Evolutionary conservation across 2,888 invertebrate genomes (phyloP).

Genomic region (Dynastes maya): DNA sequence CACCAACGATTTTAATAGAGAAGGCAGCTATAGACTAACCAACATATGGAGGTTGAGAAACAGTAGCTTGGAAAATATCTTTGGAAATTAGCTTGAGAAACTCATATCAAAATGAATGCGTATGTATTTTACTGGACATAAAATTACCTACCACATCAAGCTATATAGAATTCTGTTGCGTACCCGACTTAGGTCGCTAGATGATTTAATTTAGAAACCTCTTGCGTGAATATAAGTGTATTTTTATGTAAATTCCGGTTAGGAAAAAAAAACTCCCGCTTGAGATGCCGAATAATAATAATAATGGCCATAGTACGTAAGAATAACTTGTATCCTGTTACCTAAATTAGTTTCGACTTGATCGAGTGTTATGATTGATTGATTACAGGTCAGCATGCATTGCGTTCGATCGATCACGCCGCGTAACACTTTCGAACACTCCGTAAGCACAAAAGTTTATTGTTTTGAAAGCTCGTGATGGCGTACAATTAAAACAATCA

Average conservation of each 20-base stretch:
- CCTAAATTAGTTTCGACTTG: slow-evolving; percentile 20
- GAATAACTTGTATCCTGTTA: slow-evolving; percentile 32
- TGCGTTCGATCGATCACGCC: slow-evolving; percentile 28
- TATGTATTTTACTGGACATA: too few relatives aligned
- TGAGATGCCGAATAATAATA: slow-evolving; percentile 12
- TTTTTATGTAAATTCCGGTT: slow-evolving; percentile 31
- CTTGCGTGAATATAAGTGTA: slow-evolving; percentile 29
- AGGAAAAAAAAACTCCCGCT: neutral
- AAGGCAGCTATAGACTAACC: too few relatives aligned
- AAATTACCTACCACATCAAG: too few relatives aligned
- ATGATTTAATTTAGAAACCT: slow-evolving; percentile 19
- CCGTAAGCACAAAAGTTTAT: neutral
- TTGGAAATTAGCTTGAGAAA: too few relatives aligned
- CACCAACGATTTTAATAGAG: too few relatives aligned
- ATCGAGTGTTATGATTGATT: slow-evolving; percentile 42
- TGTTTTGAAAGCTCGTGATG: slow-evolving; percentile 8
- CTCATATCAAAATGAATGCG: too few relatives aligned
- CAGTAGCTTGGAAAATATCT: too few relatives aligned
- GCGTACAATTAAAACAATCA: neutral
- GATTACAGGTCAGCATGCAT: slow-evolving; percentile 28
- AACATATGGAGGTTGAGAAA: too few relatives aligned
- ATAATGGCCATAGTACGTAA: neutral
- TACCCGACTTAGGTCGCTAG: neutral
- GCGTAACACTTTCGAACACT: neutral
- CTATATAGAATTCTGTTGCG: neutral